A percentile compares a stretch with the other conserved stretches of the same genome.
These are phyloP conservation scores for Itoplectis maculator DNA, from an alignment of 2,888 invertebrate genomes.

Conservation along the genomic window DNA sequence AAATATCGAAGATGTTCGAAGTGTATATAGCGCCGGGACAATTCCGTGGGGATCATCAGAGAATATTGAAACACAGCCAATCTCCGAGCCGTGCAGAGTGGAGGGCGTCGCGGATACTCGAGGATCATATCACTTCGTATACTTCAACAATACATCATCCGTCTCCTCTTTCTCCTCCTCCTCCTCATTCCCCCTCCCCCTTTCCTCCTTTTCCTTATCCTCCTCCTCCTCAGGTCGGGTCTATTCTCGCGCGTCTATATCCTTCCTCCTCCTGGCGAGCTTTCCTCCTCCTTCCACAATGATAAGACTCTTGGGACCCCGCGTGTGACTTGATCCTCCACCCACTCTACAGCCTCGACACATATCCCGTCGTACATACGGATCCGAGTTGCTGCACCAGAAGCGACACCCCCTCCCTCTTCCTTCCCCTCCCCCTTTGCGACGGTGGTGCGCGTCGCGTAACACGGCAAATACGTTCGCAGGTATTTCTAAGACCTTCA, in stretches of 20 bases:
- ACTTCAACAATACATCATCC: slow-evolving; percentile 44
- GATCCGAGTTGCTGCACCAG: slow-evolving; percentile 23
- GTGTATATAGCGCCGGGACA: not conserved
- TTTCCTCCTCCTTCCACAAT: slow-evolving; percentile 3
- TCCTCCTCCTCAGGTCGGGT: not conserved
- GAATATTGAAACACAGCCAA: slow-evolving; percentile 45
- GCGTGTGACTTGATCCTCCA: slow-evolving; percentile 25
- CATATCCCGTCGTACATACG: slow-evolving; percentile 27
- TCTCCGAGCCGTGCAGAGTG: slow-evolving; percentile 15
- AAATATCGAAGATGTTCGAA: not conserved
- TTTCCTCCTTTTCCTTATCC: not conserved
- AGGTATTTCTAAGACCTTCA: not conserved
- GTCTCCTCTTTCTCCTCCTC: too few relatives aligned
- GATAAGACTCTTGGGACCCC: slow-evolving; percentile 32
- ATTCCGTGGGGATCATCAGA: slow-evolving; percentile 16
- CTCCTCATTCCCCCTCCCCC: not conserved
- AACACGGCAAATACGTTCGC: not conserved
- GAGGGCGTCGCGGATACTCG: slow-evolving; percentile 13
- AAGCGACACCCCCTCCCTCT: slow-evolving; percentile 18
- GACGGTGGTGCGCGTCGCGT: not conserved
- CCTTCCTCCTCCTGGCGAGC: not conserved
- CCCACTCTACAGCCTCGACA: slow-evolving; percentile 13
- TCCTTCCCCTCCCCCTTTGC: too few relatives aligned
- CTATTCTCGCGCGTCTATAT: not conserved
- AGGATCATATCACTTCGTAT: slow-evolving; percentile 44